Conservation (phyloP, 2,888 invertebrate genomes). For the Heliconius ismenius region DNA sequence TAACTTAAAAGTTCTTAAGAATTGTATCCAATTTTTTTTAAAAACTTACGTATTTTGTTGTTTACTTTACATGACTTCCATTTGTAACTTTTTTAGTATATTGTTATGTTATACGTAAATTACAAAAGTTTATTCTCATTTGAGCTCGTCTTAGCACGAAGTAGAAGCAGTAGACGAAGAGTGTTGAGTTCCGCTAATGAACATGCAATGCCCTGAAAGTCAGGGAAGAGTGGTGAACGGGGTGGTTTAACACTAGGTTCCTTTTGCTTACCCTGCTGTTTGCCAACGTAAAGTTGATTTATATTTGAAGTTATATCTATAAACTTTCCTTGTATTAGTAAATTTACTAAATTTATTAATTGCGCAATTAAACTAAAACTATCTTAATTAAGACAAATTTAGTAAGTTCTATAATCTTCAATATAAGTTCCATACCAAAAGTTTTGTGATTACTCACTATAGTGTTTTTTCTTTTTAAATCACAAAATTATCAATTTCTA, state of each 20-base stretch:
- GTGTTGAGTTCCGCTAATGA: too few species aligned
- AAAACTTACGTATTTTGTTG: neutral
- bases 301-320: too few species aligned
- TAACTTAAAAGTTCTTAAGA: neutral
- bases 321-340: too few species aligned
- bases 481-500: neutral
- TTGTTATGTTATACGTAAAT: neutral
- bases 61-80: neutral
- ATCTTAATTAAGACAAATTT: neutral
- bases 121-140: neutral
- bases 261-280: too few species aligned
- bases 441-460: neutral
- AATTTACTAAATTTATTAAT: too few species aligned
- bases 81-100: neutral
- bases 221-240: too few species aligned
- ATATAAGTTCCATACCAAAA: neutral
- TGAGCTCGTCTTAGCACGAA: neutral
- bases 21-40: neutral
- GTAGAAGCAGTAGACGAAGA: too few species aligned
- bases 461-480: neutral
- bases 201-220: too few species aligned
- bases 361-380: neutral
- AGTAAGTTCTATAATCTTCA: neutral
- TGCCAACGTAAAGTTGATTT: too few species aligned
- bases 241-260: too few species aligned